Base-by-base conservation (phyloP, 2,113 vertebrate genomes). In the Numenius arquata region DNA sequence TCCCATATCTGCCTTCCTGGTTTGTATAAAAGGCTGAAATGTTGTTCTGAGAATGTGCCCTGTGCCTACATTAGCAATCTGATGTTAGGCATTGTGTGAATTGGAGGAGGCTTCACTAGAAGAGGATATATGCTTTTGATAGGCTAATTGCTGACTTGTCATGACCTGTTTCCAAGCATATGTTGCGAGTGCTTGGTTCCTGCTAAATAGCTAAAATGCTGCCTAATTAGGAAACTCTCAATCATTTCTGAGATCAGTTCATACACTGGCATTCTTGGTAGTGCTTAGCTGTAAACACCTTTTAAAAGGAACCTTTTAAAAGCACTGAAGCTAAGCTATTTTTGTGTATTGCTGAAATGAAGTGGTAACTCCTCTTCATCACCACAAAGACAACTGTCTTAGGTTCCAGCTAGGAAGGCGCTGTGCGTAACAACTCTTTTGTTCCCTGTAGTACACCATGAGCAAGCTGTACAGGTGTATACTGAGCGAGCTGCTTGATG, bases 121-220 rank as follows among this genome's bases (percentile, higher is more conserved):
- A 97, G 92, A 91, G 96, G 97, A 66, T 95, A 85, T 95, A 48
- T 98, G 91, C 94, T 98, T 95, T 96, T 98, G 97, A 97, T 94
- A 97, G 94, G 95, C 85, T 98, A 98, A 98, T 98, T 98, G 87
- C 95, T 70, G 96, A 95, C 98, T 96, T 98, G 98, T 97, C 95
- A 96, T 97, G 94, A 98, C 98, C 97, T 98, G 98, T 98, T 97
- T 97, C 95, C 93, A 93, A 95, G 94, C 84, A 52, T 97, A 91
- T 98, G 95, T 97, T 96, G 86, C 78, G 94, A 97, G 95, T 59
- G 26, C 95, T 97, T 93, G 63, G 72, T 96, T 98, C 94, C 93
- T 98, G 88, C 96, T 94, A 94, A 97, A 97, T 79, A 98, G 97
- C 93, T 97, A 96, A 98, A 97, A 97, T 58, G 88, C 95, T 93